Conservation (phyloP, 2,888 invertebrate genomes). For the Pantelozetes paolii region DNA sequence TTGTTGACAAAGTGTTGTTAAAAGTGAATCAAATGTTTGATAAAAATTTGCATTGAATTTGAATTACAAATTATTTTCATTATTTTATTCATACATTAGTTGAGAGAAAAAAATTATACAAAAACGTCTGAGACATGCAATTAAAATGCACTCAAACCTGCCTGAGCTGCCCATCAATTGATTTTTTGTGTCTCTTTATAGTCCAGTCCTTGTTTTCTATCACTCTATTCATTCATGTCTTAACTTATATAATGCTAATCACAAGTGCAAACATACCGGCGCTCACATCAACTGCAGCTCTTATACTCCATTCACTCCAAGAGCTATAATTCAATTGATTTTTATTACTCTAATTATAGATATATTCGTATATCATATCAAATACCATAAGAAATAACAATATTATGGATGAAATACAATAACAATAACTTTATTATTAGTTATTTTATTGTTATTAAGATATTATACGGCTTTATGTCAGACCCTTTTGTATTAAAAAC, state of each 20-base stretch:
- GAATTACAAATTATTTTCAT: too few species aligned
- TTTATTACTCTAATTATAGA: conserved; percentile 13
- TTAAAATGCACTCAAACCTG: background rate
- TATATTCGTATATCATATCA: background rate
- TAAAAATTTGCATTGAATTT: too few species aligned
- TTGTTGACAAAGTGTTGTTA: too few species aligned
- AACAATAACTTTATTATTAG: background rate
- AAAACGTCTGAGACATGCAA: background rate
- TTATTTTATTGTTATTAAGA: conserved; percentile 6
- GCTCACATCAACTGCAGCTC: background rate
- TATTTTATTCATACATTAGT: background rate
- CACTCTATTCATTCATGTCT: background rate
- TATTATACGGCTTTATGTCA: background rate
- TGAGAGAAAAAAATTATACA: background rate
- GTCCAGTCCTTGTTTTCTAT: too few species aligned
- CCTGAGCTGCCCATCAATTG: too few species aligned
- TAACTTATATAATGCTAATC: background rate
- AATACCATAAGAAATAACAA: background rate
- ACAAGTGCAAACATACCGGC: conserved; percentile 1
- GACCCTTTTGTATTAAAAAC: background rate
- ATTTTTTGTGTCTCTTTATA: too few species aligned
- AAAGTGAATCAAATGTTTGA: too few species aligned
- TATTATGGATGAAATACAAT: background rate
- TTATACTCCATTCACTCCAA: background rate
- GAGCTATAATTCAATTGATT: background rate